Percentiles rank a stretch among this genome's conserved stretches.
These are phyloP conservation scores for Caenorhabditis sulstoni DNA, from an alignment of 2,888 invertebrate species.

Conservation along the genomic window DNA sequence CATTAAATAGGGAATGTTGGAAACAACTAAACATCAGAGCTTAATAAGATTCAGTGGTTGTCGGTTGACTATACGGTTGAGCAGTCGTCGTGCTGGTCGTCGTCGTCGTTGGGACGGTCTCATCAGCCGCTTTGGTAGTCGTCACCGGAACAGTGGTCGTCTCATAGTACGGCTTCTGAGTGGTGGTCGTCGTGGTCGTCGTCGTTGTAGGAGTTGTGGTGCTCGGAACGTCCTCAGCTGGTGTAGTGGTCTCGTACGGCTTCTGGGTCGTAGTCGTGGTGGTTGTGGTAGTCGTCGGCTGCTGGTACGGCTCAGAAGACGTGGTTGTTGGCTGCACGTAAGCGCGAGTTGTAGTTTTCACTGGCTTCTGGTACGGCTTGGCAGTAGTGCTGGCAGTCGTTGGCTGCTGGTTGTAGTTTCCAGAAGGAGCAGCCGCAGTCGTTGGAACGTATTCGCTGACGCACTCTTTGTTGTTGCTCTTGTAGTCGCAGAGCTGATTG, in stretches of 20 bases:
- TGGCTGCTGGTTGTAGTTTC: conserved; percentile 10
- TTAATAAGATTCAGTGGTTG: not conserved
- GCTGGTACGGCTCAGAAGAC: not conserved
- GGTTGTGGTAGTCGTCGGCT: conserved; percentile 11
- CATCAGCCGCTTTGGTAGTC: not conserved
- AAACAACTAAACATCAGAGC: too few relatives aligned
- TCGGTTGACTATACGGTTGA: conserved; percentile 5
- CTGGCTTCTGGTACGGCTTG: conserved; percentile 16
- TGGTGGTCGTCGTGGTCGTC: not conserved
- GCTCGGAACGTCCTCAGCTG: conserved; percentile 15
- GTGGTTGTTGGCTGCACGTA: conserved; percentile 8
- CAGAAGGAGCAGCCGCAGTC: not conserved
- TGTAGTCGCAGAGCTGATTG: conserved; percentile 52
- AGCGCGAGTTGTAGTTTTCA: conserved; percentile 10
- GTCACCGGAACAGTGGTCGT: conserved; percentile 17
- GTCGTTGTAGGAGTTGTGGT: conserved; percentile 2
- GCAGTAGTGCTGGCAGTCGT: conserved; percentile 6
- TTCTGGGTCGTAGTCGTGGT: conserved; percentile 8
- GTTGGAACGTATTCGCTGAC: conserved; percentile 34
- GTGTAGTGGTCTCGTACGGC: not conserved
- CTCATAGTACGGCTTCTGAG: conserved; percentile 1
- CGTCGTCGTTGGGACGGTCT: too few relatives aligned
- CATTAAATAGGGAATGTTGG: too few relatives aligned
- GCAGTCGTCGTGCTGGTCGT: too few relatives aligned
- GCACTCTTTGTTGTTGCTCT: conserved; percentile 49